phyloP scores from a whole-genome alignment of 2,113 vertebrate genomes.

The Bubalus kerabau region DNA sequence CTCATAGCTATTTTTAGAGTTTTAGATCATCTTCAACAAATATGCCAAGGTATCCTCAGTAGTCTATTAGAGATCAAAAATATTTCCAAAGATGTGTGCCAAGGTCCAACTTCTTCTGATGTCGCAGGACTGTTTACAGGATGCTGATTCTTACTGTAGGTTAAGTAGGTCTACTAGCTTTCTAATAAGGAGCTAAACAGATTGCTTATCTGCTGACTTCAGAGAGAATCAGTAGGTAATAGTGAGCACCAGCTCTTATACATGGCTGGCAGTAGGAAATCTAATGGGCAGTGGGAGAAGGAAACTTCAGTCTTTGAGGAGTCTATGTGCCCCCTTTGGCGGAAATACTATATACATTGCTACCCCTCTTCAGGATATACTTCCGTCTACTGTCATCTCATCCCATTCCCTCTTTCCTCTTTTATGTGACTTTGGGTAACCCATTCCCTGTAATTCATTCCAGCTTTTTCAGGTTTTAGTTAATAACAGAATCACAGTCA shows the following conservation, averaged over 20 bases:
- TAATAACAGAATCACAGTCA: constrained; percentile 11
- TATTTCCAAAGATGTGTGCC: neutral
- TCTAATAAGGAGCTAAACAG: neutral
- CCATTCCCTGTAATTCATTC: neutral
- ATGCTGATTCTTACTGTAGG: neutral
- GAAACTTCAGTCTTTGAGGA: neutral
- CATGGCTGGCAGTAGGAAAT: neutral
- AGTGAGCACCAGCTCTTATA: neutral
- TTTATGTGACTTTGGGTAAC: neutral
- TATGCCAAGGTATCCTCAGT: constrained; percentile 38
- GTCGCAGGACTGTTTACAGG: neutral
- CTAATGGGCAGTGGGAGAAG: neutral
- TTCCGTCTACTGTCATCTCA: neutral
- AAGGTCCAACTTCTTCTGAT: neutral
- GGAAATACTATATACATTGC: neutral
- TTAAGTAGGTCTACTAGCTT: neutral
- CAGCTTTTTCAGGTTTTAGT: neutral
- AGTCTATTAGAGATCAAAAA: constrained; percentile 41
- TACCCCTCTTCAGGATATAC: neutral
- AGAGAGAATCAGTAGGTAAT: neutral
- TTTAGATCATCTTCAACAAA: constrained; percentile 50
- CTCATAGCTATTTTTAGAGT: constrained; percentile 48
- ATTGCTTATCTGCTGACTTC: neutral
- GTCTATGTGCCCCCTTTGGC: neutral
- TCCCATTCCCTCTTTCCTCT: neutral